Conservation (phyloP, 2,888 invertebrate species). For the Volucella zonaria region DNA sequence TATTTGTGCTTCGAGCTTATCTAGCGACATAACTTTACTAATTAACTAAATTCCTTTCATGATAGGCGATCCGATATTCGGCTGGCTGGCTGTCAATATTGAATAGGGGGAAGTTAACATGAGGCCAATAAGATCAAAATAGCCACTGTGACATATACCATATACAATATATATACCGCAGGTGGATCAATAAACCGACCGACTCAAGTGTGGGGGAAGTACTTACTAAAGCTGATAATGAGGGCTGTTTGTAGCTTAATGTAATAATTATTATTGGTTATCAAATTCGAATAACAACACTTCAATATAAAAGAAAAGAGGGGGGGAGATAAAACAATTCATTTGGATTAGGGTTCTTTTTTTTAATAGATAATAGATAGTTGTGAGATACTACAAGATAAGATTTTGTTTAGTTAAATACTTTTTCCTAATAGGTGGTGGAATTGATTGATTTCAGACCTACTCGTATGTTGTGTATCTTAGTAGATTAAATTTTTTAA, state of each 20-base stretch:
- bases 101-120: conserved; percentile 10
- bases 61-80: conserved; percentile 41
- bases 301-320: not conserved
- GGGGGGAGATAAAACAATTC: not conserved
- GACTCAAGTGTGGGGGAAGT: conserved; percentile 15
- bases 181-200: conserved; percentile 37
- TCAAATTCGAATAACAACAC: conserved; percentile 1
- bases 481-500: too few relatives aligned
- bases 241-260: not conserved
- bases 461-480: too few relatives aligned
- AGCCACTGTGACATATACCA: conserved; percentile 3
- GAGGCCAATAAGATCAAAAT: conserved; percentile 13
- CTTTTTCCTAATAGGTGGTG: not conserved
- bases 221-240: conserved; percentile 9
- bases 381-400: conserved; percentile 1
- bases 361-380: not conserved
- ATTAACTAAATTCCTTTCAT: conserved; percentile 25
- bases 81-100: conserved; percentile 17
- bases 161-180: not conserved
- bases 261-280: not conserved
- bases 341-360: not conserved
- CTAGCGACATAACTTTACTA: conserved; percentile 36
- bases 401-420: not conserved
- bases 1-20: conserved; percentile 28
- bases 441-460: too few relatives aligned